Evolutionary conservation across 2,113 vertebrate species (phyloP).

Genomic region (Gymnobelideus leadbeateri): DNA sequence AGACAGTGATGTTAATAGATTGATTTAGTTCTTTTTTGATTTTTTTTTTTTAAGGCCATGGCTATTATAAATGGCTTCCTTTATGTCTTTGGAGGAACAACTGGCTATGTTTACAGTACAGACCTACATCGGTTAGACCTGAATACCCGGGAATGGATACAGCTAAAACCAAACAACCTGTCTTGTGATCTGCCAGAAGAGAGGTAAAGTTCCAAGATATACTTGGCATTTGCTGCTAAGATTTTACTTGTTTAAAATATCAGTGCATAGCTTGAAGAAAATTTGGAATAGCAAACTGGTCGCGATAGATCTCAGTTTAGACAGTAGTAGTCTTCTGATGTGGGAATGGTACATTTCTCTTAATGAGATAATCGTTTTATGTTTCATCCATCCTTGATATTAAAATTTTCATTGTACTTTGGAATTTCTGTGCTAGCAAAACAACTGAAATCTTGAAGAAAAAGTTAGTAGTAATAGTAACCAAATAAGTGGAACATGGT

Average conservation of each 20-base stretch:
- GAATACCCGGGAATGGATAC: constrained; percentile 95
- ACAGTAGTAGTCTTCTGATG: constrained; percentile 8
- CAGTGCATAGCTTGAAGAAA: constrained; percentile 21
- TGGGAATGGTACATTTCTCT: constrained; percentile 32
- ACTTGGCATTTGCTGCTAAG: constrained; percentile 32
- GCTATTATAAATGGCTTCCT: constrained; percentile 97
- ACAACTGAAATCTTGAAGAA: constrained; percentile 48
- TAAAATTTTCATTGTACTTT: background rate
- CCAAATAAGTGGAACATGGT: constrained; percentile 12
- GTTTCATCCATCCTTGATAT: constrained; percentile 38
- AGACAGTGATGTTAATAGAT: fast-evolving
- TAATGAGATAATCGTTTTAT: background rate
- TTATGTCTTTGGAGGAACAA: constrained; percentile 98
- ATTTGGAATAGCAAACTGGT: constrained; percentile 16
- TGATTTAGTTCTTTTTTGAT: constrained; percentile 8
- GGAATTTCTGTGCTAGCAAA: constrained; percentile 39
- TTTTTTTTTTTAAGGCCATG: constrained; percentile 90
- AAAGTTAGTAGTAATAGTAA: constrained; percentile 32
- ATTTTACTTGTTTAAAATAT: constrained; percentile 34
- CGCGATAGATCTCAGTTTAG: constrained; percentile 23
- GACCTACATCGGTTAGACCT: constrained; percentile 97
- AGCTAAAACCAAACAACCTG: constrained; percentile 96
- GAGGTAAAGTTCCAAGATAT: constrained; percentile 83
- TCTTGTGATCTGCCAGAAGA: constrained; percentile 96
- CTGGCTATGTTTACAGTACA: constrained; percentile 98